Conservation (phyloP, 1,140 invertebrate genomes). For the Atta texana region DNA sequence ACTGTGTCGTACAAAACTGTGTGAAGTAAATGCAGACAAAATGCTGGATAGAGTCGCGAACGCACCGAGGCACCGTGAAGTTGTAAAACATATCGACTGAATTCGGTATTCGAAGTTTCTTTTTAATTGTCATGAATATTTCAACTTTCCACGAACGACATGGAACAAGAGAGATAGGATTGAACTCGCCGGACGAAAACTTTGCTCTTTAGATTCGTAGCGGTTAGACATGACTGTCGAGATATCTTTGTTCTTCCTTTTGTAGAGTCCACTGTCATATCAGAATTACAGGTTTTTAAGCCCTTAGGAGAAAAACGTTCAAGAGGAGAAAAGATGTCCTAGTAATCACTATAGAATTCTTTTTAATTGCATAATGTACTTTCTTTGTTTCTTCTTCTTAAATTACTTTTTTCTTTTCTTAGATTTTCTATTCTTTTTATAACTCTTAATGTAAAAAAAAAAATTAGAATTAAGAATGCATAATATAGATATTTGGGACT, state of each 20-base stretch:
- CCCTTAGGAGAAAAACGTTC: neutral
- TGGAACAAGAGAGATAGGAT: conserved; percentile 17
- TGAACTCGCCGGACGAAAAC: conserved; percentile 21
- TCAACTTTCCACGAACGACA: conserved; percentile 24
- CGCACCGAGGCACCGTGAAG: neutral
- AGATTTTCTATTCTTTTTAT: neutral
- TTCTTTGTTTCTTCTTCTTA: neutral
- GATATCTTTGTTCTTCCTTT: conserved; percentile 27
- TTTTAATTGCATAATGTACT: neutral
- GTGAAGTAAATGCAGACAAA: conserved; percentile 40
- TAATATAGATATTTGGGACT: neutral
- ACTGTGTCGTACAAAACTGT: conserved; percentile 1
- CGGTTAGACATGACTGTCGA: conserved; percentile 7
- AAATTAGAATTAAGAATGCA: neutral
- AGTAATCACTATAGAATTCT: conserved; percentile 9
- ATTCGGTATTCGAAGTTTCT: conserved; percentile 35
- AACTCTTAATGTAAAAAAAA: neutral
- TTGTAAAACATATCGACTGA: conserved; percentile 21
- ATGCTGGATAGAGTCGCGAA: neutral
- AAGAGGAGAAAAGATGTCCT: neutral
- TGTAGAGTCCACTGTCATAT: conserved; percentile 20
- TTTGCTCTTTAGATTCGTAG: conserved; percentile 29
- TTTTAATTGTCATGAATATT: conserved; percentile 72
- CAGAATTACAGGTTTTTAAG: conserved; percentile 44
- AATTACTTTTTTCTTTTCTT: neutral